phyloP scores from a whole-genome alignment of 2,888 invertebrate genomes.

The Tetramorium bicarinatum region DNA sequence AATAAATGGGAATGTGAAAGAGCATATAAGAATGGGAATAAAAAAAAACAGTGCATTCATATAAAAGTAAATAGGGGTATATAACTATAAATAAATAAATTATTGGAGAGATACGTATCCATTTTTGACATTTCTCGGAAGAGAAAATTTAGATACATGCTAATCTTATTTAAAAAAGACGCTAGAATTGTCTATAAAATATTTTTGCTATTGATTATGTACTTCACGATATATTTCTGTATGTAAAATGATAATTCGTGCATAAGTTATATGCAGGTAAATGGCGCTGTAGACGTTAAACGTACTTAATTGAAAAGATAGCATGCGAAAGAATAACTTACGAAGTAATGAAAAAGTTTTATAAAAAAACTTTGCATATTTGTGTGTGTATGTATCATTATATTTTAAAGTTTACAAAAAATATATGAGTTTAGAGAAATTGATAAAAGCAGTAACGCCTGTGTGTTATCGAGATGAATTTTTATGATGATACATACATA shows the following conservation, averaged over 20 bases:
- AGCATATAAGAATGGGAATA: conserved; percentile 11
- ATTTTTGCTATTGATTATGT: conserved; percentile 15
- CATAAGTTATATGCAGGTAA: neutral
- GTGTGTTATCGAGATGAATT: neutral
- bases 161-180: neutral
- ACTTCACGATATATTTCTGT: neutral
- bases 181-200: conserved; percentile 5
- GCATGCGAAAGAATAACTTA: conserved; percentile 6
- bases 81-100: neutral
- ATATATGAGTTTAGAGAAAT: neutral
- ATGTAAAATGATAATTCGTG: conserved; percentile 7
- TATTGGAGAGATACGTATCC: neutral
- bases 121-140: neutral
- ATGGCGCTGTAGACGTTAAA: neutral
- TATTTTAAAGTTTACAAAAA: conserved; percentile 4
- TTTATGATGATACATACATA: neutral
- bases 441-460: neutral
- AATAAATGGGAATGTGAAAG: conserved; percentile 13
- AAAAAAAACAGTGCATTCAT: conserved; percentile 7
- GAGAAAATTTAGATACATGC: conserved; percentile 22
- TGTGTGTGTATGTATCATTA: neutral
- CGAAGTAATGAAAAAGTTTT: neutral
- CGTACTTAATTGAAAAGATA: neutral
- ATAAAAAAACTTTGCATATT: neutral
- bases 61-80: neutral